Base-by-base conservation (phyloP, 2,888 invertebrate species). In the Macropis europaea region DNA sequence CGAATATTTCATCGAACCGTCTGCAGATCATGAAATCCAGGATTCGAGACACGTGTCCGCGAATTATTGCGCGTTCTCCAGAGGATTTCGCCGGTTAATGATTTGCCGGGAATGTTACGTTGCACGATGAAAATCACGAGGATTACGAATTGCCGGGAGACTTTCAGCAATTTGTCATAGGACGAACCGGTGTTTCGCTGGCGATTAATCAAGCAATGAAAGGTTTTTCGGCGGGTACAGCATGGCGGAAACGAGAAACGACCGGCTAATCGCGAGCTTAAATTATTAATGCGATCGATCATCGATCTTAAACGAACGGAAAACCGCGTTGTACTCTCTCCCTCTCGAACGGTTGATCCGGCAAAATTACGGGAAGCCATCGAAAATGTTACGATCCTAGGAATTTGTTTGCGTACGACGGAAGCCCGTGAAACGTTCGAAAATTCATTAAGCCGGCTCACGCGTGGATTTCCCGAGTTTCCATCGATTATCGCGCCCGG, bases 61-160 rank as follows among this genome's bases (percentile, higher is more conserved):
- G 5, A 36, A 68, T 68, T 54, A 48, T 66, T 48, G 34, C 42
- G 28, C 11, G 19, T 11, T 24, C 9, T 11, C 7, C 13, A n/a
- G 19, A 2, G 22, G 7, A n/a, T 17, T 52, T 36, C 24, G 9
- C 2, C 15, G 3, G 47, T 9, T n/a, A 1, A n/a, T n/a, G n/a
- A n/a, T n/a, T n/a, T n/a, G n/a, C n/a, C n/a, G n/a, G n/a, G n/a
- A n/a, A n/a, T n/a, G n/a, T n/a, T n/a, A n/a, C n/a, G n/a, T n/a
- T n/a, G n/a, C n/a, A n/a, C n/a, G 26, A 1, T 3, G 11, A 52
- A 52, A 9, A 15, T 26, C 13, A 22, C 2, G 4, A 7, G n/a
- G 15, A 22, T 24, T 2, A 11, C 13, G n/a, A 24, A 36, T n/a
- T 11, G 24, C 30, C 13, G 2, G 6, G 2, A 2, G 13, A 19